These are phyloP conservation scores for Agrypnus murinus DNA, from an alignment of 2,888 invertebrate genomes.

Conservation along the genomic window DNA sequence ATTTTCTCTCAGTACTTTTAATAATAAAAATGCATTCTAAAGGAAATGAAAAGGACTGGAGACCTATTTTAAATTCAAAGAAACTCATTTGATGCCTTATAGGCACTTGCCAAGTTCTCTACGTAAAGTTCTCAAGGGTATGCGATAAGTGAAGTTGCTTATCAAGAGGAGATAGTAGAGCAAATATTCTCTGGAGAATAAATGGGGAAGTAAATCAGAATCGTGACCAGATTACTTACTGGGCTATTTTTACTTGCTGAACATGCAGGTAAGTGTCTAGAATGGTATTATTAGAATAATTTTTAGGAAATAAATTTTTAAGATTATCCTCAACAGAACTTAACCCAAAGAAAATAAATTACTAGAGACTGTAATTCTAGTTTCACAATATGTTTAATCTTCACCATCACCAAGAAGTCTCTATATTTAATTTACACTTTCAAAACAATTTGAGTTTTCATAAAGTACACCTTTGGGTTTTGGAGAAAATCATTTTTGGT, in stretches of 20 bases:
- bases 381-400: too few species aligned
- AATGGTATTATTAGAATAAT: too few species aligned
- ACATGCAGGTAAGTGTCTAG: too few species aligned
- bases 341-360: too few species aligned
- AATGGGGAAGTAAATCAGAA: conserved; percentile 18
- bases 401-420: too few species aligned
- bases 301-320: too few species aligned
- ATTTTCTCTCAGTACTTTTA: not conserved
- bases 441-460: too few species aligned
- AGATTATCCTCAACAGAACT: too few species aligned
- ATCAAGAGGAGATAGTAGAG: not conserved
- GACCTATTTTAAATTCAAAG: not conserved
- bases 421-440: too few species aligned
- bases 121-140: not conserved
- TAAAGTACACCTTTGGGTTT: too few species aligned
- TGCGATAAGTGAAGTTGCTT: conserved; percentile 9
- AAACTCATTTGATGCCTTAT: not conserved
- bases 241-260: not conserved
- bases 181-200: conserved; percentile 3
- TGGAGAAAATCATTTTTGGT: too few species aligned
- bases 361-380: too few species aligned
- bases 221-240: conserved; percentile 22
- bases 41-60: not conserved
- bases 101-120: not conserved
- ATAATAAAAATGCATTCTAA: not conserved